Evolutionary conservation across 2,113 vertebrate genomes (phyloP), one percentile per base, ranked within the genome.

Genomic region (Todiramphus saurophagus): DNA sequence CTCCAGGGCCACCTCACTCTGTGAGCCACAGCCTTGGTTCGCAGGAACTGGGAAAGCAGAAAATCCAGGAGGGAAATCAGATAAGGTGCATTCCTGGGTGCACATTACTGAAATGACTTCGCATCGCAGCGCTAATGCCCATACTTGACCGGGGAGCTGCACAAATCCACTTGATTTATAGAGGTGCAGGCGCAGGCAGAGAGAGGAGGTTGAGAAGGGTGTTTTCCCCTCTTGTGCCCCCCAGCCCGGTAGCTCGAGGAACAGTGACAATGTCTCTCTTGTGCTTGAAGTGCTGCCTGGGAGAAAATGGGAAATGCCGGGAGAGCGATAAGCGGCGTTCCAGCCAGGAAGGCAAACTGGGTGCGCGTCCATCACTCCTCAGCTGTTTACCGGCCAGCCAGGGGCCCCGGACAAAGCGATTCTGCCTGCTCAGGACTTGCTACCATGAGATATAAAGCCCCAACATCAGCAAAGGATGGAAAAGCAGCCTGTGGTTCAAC

Each of bases 51-150:
- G 60, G 89, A 76, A 51, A 82, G 56, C 81, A 56, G 37, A 63
- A 90, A 84, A 91, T 48, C 50, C 70, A 75, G 41, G 50, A 50
- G 87, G 62, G n/a, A 17, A 76, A 95, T 94, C 91, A 92, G 95
- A 97, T 92, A 97, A 97, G 91, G 79, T 4, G 0, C 95, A 95
- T 97, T 97, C 96, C 92, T 80, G 76, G 82, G 90, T 4, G 33
- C 64, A 4, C 81, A 30, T 80, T 62, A 4, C 88, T 85, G 92
- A 80, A 25, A 90, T 89, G 94, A 68, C 79, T 85, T 82, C 2
- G 13, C 23, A 5, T 8, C 6, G 0, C n/a, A 10, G 70, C 13
- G 5, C 39, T 50, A 72, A 93, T 93, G 90, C 94, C 87, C 89
- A 39, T 86, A 92, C 94, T 93, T 95, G 95, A 95, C 84, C 46